These are phyloP conservation scores for Acromyrmex echinatior DNA, from an alignment of 1,140 invertebrate genomes.

Conservation along the genomic window DNA sequence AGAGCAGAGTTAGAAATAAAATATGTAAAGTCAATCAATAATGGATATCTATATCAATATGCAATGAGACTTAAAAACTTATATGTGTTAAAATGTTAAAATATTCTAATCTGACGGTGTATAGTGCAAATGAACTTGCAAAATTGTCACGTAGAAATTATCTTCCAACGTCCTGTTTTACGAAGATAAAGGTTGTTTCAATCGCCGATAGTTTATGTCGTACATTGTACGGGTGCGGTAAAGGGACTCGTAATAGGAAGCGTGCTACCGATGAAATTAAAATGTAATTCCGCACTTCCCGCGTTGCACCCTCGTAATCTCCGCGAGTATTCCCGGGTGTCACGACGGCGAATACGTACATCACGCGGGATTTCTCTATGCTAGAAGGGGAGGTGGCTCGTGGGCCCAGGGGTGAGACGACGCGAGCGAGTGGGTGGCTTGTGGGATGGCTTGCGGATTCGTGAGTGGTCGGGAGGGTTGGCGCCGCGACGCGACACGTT, in stretches of 20 bases:
- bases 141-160: neutral
- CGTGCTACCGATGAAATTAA: constrained; percentile 75
- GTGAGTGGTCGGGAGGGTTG: constrained; percentile 53
- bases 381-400: neutral
- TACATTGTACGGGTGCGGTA: neutral
- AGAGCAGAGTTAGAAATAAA: too few relatives aligned
- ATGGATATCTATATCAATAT: too few relatives aligned
- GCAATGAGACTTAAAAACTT: too few relatives aligned
- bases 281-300: constrained; percentile 72
- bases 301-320: constrained; percentile 73
- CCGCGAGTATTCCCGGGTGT: constrained; percentile 60
- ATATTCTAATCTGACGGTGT: neutral
- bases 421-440: neutral
- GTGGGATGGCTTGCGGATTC: constrained; percentile 58
- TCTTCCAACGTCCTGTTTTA: neutral
- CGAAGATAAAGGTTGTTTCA: constrained; percentile 13
- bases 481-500: constrained; percentile 15
- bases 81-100: too few relatives aligned
- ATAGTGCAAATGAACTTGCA: neutral
- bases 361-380: constrained; percentile 33
- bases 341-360: constrained; percentile 62
- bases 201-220: constrained; percentile 48
- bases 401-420: constrained; percentile 32
- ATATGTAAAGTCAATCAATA: too few relatives aligned
- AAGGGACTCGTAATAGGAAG: constrained; percentile 52